A percentile compares a stretch with the other conserved stretches of the same genome.
These are phyloP conservation scores for Frankliniella fusca DNA, from an alignment of 2,888 invertebrate species.

Conservation along the genomic window DNA sequence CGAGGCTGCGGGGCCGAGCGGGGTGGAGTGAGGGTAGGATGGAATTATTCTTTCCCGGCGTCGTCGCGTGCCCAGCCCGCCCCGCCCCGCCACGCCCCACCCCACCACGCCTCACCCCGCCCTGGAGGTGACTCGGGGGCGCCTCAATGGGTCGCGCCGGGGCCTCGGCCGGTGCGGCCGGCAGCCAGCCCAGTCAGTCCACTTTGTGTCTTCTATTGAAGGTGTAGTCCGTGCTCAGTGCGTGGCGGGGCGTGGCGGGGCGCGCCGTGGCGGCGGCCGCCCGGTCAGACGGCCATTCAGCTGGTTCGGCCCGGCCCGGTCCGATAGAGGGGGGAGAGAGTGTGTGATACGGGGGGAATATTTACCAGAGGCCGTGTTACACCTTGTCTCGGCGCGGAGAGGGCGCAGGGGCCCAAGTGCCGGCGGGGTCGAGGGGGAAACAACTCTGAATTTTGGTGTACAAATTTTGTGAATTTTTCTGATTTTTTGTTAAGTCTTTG, in stretches of 20 bases:
- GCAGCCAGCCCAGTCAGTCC: background rate
- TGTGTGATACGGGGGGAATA: too few species aligned
- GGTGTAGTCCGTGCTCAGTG: constrained; percentile 3
- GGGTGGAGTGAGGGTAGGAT: background rate
- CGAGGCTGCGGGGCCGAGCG: background rate
- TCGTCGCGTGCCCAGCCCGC: background rate
- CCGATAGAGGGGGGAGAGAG: background rate
- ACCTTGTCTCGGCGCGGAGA: too few species aligned
- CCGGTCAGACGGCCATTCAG: background rate
- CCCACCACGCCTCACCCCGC: background rate
- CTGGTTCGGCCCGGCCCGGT: background rate
- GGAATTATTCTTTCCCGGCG: background rate
- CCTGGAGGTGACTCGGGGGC: background rate
- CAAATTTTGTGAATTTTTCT: too few species aligned
- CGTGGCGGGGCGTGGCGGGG: background rate
- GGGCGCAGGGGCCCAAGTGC: too few species aligned
- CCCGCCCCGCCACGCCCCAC: background rate
- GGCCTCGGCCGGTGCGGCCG: background rate
- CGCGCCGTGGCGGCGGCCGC: too few species aligned
- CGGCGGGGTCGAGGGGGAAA: too few species aligned
- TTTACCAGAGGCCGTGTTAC: too few species aligned
- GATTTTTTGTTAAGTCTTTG: too few species aligned
- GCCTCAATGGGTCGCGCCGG: too few species aligned
- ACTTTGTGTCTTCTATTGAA: background rate
- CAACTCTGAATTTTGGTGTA: too few species aligned